Base-by-base conservation (phyloP, 2,113 vertebrate species). In the Petrocephalus zakoni region DNA sequence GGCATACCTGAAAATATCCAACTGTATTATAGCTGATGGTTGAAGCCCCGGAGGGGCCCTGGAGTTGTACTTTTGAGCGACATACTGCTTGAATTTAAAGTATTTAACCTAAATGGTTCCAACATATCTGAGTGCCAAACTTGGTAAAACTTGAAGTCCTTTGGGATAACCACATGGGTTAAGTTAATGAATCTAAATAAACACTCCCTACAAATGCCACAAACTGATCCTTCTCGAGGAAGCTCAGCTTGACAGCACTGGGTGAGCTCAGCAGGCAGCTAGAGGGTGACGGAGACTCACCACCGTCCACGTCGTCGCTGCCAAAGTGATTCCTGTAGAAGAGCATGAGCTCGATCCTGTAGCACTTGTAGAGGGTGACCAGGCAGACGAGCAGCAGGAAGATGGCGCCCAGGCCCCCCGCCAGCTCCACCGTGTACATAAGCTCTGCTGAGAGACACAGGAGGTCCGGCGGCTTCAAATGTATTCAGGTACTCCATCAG, bases 291-390 rank as follows among this genome's bases (percentile, higher is more conserved):
- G 1, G 52, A 21, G 53, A 83, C 97, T 96, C 95, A 99, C 98
- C 98, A 95, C 96, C 97, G 87, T 99, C 98, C 88, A 98, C 89
- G 88, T 99, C 98, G 93, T 99, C 98, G 46, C 97, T 97, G 93
- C 98, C 98, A 91, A 99, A 99, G 95, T 99, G 98, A 93, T 97
- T 98, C 92, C 97, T 96, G 94, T 99, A 99, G 96, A 99, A 99
- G 83, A 99, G 96, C 98, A 99, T 99, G 92, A 99, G 97, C 94
- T 99, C 97, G 92, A 99, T 99, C 94, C 97, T 96, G 95, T 99
- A 99, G 94, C 98, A 99, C 92, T 99, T 99, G 95, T 99, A 99
- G 90, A 99, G 93, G 86, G 97, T 98, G 92, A 99, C 97, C 93
- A 99, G 94, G 92, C 96, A 99, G 94, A 99, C 95, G 84, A 99